Percentiles rank a stretch among this genome's conserved stretches.
Conservation (phyloP, 2,113 vertebrate species). For the Lasiurus cinereus region DNA sequence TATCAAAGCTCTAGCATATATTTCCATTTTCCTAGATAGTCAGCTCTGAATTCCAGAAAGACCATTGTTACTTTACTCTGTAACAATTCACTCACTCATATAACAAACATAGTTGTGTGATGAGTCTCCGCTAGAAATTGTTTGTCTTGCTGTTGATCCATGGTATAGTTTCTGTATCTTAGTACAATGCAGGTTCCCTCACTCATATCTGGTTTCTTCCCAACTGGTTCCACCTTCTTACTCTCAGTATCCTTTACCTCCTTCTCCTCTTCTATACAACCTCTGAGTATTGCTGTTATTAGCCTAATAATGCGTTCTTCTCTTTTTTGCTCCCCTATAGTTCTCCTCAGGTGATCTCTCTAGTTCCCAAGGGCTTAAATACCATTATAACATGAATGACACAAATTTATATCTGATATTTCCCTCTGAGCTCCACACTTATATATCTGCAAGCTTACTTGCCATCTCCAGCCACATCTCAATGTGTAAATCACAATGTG, state of each 20-base stretch:
- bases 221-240: neutral
- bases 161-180: neutral
- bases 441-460: neutral
- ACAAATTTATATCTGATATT: neutral
- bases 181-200: rapidly evolving
- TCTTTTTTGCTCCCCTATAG: neutral
- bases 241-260: neutral
- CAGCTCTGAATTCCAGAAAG: neutral
- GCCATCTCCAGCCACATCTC: neutral
- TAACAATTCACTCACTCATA: neutral
- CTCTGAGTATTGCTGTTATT: neutral
- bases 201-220: neutral
- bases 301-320: neutral
- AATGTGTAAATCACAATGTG: neutral
- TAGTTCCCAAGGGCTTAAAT: neutral
- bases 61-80: too few relatives aligned
- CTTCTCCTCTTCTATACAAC: rapidly evolving
- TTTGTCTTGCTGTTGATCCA: neutral
- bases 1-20: neutral
- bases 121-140: neutral
- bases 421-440: neutral
- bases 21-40: neutral
- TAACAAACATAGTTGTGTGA: neutral
- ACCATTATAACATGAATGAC: neutral
- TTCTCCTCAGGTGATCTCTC: neutral